Evolutionary conservation across 1,140 invertebrate species (phyloP).

Genomic region (Tenebrio molitor): DNA sequence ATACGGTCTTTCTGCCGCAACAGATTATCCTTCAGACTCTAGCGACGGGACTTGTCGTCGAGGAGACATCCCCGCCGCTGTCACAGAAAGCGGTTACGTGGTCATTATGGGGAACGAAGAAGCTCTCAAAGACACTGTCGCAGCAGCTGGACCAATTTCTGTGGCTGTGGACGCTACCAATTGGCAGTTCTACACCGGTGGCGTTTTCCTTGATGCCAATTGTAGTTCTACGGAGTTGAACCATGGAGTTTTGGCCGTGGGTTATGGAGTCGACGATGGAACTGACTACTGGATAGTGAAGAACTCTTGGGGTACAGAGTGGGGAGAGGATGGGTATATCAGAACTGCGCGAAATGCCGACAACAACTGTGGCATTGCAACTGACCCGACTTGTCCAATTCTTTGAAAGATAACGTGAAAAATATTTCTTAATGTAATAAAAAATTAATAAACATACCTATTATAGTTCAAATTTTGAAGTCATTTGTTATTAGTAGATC

Average conservation of each 20-base stretch:
- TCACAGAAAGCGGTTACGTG: conserved; percentile 65
- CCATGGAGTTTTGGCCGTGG: conserved; percentile 70
- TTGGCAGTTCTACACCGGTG: conserved; percentile 19
- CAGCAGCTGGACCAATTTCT: conserved; percentile 74
- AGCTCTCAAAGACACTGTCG: conserved; percentile 77
- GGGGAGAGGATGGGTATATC: conserved; percentile 76
- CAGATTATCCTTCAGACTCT: conserved; percentile 70
- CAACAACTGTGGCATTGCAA: conserved; percentile 78
- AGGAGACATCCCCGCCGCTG: neutral
- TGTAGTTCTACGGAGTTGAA: conserved; percentile 80
- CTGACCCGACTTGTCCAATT: conserved; percentile 68
- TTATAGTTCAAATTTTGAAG: no score
- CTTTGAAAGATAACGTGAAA: conserved; percentile 11
- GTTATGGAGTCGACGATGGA: conserved; percentile 75
- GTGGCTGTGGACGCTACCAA: conserved; percentile 20
- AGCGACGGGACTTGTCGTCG: conserved; percentile 52
- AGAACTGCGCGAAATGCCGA: conserved; percentile 73
- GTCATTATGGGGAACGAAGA: conserved; percentile 77
- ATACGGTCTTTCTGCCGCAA: conserved; percentile 79
- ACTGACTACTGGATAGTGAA: conserved; percentile 66
- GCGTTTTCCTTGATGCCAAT: conserved; percentile 70
- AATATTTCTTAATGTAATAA: no score
- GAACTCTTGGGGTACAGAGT: conserved; percentile 70
- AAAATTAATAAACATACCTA: no score
- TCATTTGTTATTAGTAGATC: no score